Percentiles rank a stretch among this genome's conserved stretches.
These are phyloP conservation scores for Labrus mixtus DNA, from an alignment of 2,113 vertebrate genomes.

Conservation along the genomic window DNA sequence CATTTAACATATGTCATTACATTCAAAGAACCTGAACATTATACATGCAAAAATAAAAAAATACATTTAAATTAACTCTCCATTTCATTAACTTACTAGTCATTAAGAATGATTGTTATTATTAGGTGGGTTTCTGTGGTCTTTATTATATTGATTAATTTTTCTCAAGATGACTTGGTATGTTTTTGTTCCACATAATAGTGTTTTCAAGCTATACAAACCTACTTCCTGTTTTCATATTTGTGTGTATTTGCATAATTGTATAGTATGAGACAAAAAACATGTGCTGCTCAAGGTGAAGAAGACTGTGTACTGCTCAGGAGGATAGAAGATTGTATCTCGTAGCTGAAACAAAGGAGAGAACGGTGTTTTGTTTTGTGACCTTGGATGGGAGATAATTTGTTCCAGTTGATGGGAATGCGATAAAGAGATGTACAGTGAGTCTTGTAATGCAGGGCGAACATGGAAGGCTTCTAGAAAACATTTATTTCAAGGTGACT, in stretches of 20 bases:
- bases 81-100: not conserved
- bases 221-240: not conserved
- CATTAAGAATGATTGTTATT: too few relatives aligned
- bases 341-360: slow-evolving; percentile 21
- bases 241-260: not conserved
- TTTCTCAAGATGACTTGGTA: too few relatives aligned
- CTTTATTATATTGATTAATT: too few relatives aligned
- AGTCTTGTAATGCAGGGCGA: not conserved
- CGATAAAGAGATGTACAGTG: slow-evolving; percentile 24
- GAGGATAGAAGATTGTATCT: slow-evolving; percentile 16
- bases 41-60: not conserved
- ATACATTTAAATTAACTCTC: not conserved
- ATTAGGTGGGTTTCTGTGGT: too few relatives aligned
- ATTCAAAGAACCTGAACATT: not conserved
- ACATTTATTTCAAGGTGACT: slow-evolving; percentile 15
- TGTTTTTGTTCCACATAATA: not conserved
- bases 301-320: not conserved
- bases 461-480: slow-evolving; percentile 15
- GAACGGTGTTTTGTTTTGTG: slow-evolving; percentile 13
- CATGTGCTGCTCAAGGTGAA: not conserved
- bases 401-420: slow-evolving; percentile 21
- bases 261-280: not conserved
- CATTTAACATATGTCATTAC: too few relatives aligned
- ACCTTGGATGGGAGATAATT: slow-evolving; percentile 48
- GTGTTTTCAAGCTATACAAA: not conserved